phyloP scores from a whole-genome alignment of 2,888 invertebrate species.

The Piscicola geometra region DNA sequence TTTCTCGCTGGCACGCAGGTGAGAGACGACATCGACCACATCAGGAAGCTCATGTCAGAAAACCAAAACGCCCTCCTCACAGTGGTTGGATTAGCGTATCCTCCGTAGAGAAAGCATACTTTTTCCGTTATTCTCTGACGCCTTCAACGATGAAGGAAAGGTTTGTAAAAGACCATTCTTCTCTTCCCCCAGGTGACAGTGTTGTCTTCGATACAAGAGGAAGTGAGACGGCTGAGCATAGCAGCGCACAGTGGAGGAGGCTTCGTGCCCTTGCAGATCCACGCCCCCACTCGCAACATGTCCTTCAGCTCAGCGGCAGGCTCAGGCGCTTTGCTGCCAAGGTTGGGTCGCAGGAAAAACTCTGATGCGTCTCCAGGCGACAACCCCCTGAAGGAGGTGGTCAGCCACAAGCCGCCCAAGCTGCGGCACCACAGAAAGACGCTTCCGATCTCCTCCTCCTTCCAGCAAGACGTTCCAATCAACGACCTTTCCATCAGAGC shows the following conservation, averaged over 20 bases:
- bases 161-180: too few relatives aligned
- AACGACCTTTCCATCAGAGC: not conserved
- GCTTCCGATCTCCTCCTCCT: not conserved
- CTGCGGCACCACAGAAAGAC: not conserved
- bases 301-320: slow-evolving; percentile 22
- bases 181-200: slow-evolving; percentile 49
- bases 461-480: slow-evolving; percentile 1
- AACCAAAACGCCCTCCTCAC: slow-evolving; percentile 55
- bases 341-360: not conserved
- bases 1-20: slow-evolving; percentile 41
- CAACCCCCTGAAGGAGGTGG: not conserved
- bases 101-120: too few relatives aligned
- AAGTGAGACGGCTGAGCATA: slow-evolving; percentile 39
- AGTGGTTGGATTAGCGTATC: slow-evolving; percentile 46
- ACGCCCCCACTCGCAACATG: slow-evolving; percentile 22
- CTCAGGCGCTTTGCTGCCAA: not conserved
- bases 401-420: not conserved
- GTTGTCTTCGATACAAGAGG: slow-evolving; percentile 51
- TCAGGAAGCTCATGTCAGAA: slow-evolving; percentile 53
- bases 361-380: not conserved
- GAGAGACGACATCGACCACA: slow-evolving; percentile 54
- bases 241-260: slow-evolving; percentile 33
- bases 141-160: too few relatives aligned
- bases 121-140: too few relatives aligned
- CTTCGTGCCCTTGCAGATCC: slow-evolving; percentile 28